phyloP scores from a whole-genome alignment of 1,140 invertebrate species.

The Coptotermes formosanus region DNA sequence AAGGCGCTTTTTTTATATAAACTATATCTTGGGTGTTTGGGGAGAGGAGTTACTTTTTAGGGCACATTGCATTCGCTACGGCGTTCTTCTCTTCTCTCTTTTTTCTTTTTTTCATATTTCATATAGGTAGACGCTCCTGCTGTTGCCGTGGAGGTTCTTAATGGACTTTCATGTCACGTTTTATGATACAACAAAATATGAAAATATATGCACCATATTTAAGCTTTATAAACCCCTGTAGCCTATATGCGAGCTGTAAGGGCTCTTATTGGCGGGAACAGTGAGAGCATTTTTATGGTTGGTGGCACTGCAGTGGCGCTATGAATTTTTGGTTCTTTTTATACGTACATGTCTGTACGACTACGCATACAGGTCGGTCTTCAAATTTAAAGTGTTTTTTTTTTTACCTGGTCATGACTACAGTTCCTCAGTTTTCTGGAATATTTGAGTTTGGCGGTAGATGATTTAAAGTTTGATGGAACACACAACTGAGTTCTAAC shows the following conservation, averaged over 20 bases:
- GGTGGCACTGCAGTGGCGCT: background rate
- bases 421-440: background rate
- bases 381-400: background rate
- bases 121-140: background rate
- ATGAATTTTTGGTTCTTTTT: slow-evolving; percentile 3
- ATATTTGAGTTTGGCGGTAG: background rate
- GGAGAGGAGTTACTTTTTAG: background rate
- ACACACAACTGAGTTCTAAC: too few relatives aligned
- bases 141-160: background rate
- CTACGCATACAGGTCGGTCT: background rate
- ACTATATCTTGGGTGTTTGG: background rate
- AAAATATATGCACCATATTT: slow-evolving; percentile 14
- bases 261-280: background rate
- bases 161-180: slow-evolving; percentile 13
- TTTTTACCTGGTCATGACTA: background rate
- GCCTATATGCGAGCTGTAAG: background rate
- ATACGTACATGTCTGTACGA: background rate
- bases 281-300: background rate
- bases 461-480: too few relatives aligned
- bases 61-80: background rate
- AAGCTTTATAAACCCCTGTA: slow-evolving; percentile 16
- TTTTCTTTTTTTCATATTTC: background rate
- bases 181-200: slow-evolving; percentile 17
- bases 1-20: slow-evolving; percentile 11
- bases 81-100: background rate